phyloP scores from a whole-genome alignment of 2,113 vertebrate species.

The Eulemur macaco region DNA sequence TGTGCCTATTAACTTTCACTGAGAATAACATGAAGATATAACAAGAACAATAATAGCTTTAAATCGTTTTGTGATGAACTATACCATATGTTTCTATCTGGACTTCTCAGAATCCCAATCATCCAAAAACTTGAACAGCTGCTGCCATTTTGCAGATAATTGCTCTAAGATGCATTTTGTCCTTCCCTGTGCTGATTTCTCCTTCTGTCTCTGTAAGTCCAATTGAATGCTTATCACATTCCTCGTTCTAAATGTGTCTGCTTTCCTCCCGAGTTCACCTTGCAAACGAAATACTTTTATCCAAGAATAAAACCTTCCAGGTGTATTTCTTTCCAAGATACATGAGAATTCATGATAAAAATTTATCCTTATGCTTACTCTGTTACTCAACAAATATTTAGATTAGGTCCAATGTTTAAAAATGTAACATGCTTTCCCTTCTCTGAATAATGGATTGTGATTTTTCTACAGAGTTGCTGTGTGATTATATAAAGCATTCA shows the following conservation, averaged over 20 bases:
- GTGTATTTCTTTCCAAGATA: neutral
- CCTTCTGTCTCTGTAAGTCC: slow-evolving; percentile 43
- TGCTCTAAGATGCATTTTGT: slow-evolving; percentile 24
- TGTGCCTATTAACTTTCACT: slow-evolving; percentile 48
- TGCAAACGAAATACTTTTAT: slow-evolving; percentile 18
- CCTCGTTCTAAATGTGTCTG: neutral
- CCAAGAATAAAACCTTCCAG: neutral
- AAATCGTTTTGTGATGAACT: slow-evolving; percentile 35
- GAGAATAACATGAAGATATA: slow-evolving; percentile 36
- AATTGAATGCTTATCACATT: neutral
- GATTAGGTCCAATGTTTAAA: slow-evolving; percentile 17
- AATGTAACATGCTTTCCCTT: neutral
- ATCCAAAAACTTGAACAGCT: slow-evolving; percentile 59
- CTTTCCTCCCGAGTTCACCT: neutral
- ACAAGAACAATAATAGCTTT: slow-evolving; percentile 41
- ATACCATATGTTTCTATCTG: slow-evolving; percentile 65
- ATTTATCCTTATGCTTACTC: neutral
- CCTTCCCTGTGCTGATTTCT: slow-evolving; percentile 23
- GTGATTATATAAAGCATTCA: neutral
- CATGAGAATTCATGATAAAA: neutral
- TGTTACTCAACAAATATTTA: slow-evolving; percentile 36
- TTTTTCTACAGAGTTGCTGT: neutral
- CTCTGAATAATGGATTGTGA: neutral
- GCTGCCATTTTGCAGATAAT: slow-evolving; percentile 55
- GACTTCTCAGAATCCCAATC: slow-evolving; percentile 56